Conservation (phyloP, 2,113 vertebrate genomes). For the Epinephelus lanceolatus region DNA sequence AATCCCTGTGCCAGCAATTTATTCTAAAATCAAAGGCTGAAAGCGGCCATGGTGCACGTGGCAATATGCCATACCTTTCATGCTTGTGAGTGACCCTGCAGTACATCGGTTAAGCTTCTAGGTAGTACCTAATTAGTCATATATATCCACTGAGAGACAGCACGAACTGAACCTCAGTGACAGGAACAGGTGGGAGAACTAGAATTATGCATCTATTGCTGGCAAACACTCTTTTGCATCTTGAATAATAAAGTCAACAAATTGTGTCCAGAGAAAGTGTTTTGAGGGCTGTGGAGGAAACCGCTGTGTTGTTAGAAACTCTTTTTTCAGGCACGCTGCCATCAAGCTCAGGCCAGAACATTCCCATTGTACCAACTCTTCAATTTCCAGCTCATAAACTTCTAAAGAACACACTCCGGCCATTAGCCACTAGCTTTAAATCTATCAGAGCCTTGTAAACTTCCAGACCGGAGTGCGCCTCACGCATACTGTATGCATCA, state of each 20-base stretch:
- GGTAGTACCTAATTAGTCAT: conserved; percentile 2
- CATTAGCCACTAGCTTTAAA: conserved; percentile 68
- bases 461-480: conserved; percentile 39
- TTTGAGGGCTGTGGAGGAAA: conserved; percentile 2
- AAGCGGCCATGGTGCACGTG: conserved; percentile 21
- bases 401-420: conserved; percentile 49
- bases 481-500: conserved; percentile 3
- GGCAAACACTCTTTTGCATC: conserved; percentile 4
- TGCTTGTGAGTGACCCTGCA: conserved; percentile 14
- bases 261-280: not conserved
- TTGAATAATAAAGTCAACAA: conserved; percentile 5
- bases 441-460: conserved; percentile 51
- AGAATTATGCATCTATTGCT: not conserved
- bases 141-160: not conserved
- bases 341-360: conserved; percentile 16
- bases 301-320: conserved; percentile 31
- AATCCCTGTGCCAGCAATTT: conserved; percentile 44
- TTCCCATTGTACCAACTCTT: conserved; percentile 34
- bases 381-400: conserved; percentile 64
- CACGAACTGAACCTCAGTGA: conserved; percentile 1
- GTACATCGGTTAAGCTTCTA: not conserved
- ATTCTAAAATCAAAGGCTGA: conserved; percentile 43
- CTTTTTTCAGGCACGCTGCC: conserved; percentile 32
- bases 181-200: not conserved
- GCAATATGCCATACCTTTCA: conserved; percentile 49